Percentiles rank a stretch among this genome's conserved stretches.
These are phyloP conservation scores for Tricholaema leucomelas DNA, from an alignment of 2,113 vertebrate species.

Conservation along the genomic window DNA sequence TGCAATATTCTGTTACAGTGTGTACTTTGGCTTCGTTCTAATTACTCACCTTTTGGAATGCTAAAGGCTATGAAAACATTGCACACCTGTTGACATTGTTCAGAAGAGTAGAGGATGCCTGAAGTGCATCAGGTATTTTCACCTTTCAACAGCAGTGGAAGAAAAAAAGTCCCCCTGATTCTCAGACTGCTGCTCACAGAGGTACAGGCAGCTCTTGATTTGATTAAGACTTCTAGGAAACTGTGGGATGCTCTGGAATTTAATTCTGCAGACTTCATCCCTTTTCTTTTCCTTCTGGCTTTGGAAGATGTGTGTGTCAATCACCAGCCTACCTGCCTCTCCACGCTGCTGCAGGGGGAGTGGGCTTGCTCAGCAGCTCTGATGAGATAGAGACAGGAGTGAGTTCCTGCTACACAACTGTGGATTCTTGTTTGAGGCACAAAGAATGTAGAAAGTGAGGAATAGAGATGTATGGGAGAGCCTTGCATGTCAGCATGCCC, in stretches of 20 bases:
- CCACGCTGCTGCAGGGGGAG: neutral
- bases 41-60: neutral
- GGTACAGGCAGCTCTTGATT: neutral
- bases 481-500: neutral
- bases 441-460: neutral
- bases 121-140: neutral
- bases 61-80: neutral
- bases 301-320: neutral
- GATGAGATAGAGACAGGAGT: neutral
- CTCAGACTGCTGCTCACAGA: neutral
- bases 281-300: neutral
- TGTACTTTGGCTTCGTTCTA: neutral
- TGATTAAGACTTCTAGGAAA: neutral
- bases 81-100: neutral
- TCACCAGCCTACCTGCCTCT: slow-evolving; percentile 20
- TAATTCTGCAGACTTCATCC: slow-evolving; percentile 14
- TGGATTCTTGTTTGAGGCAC: neutral
- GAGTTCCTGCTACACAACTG: neutral
- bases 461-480: neutral
- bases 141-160: neutral
- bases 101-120: neutral
- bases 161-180: neutral
- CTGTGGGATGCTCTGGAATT: slow-evolving; percentile 2
- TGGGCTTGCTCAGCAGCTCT: neutral
- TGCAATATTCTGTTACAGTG: neutral